Evolutionary conservation across 2,888 invertebrate species (phyloP).

Genomic region (Drosophila imparisetae): DNA sequence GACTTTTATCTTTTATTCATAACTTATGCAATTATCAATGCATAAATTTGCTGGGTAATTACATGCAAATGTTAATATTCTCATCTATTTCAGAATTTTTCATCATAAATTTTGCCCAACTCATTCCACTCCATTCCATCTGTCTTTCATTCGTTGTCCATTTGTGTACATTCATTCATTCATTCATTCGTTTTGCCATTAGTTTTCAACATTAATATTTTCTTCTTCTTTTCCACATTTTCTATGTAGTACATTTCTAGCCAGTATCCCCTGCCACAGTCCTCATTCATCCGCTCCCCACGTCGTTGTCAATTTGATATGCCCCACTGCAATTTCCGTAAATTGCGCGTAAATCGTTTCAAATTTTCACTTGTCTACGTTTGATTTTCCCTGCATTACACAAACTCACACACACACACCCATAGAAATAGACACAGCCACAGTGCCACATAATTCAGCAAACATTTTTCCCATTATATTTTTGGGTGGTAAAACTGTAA

Average conservation of each 20-base stretch:
- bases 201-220: constrained; percentile 54
- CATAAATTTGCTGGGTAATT: constrained; percentile 49
- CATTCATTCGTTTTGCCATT: constrained; percentile 49
- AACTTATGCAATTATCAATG: constrained; percentile 53
- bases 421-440: constrained; percentile 14
- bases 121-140: constrained; percentile 1
- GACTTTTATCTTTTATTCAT: constrained; percentile 18
- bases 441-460: constrained; percentile 66
- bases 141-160: constrained; percentile 33
- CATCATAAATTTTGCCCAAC: constrained; percentile 18
- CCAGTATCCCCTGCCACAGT: neutral
- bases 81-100: constrained; percentile 28
- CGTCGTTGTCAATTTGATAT: constrained; percentile 71
- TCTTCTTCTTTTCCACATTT: neutral
- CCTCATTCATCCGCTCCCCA: constrained; percentile 5
- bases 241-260: constrained; percentile 7
- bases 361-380: constrained; percentile 81
- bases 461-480: constrained; percentile 73
- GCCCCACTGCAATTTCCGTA: constrained; percentile 75
- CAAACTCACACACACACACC: constrained; percentile 11
- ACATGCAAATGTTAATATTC: constrained; percentile 50
- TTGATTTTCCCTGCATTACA: constrained; percentile 66
- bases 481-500: constrained; percentile 43
- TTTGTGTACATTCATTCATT: constrained; percentile 46
- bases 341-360: constrained; percentile 80